These are phyloP conservation scores for Peromyscus melanophrys DNA, from an alignment of 2,797 vertebrate species.

Conservation along the genomic window DNA sequence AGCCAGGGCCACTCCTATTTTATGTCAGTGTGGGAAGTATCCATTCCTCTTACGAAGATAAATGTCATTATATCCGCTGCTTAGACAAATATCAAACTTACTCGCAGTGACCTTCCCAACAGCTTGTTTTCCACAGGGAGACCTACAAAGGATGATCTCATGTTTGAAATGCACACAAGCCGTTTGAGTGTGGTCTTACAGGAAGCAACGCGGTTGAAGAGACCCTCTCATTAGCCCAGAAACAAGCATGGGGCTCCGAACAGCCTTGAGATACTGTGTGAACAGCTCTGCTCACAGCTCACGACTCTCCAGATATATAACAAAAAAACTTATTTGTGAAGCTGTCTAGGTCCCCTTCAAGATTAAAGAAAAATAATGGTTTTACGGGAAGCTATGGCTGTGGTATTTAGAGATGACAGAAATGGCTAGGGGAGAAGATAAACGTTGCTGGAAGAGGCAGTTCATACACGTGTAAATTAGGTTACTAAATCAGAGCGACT, in stretches of 20 bases:
- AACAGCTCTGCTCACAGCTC: background rate
- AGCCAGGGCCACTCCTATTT: conserved; percentile 86
- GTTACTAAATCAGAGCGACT: conserved; percentile 86
- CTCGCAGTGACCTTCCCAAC: conserved; percentile 79
- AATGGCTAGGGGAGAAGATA: conserved; percentile 82
- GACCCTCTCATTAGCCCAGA: background rate
- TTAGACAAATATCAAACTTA: conserved; percentile 82
- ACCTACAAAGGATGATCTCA: conserved; percentile 59
- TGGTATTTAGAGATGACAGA: conserved; percentile 85
- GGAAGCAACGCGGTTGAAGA: conserved; percentile 34
- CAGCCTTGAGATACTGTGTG: background rate
- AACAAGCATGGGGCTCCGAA: background rate
- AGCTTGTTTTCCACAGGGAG: conserved; percentile 37
- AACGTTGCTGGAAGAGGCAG: conserved; percentile 82
- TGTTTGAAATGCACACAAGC: conserved; percentile 71
- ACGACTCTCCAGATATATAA: background rate
- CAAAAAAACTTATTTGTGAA: conserved; percentile 63
- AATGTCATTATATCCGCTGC: conserved; percentile 86
- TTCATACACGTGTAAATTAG: conserved; percentile 85
- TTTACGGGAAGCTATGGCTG: conserved; percentile 71
- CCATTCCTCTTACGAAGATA: conserved; percentile 89
- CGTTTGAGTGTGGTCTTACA: background rate
- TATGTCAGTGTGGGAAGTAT: conserved; percentile 91
- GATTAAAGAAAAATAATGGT: conserved; percentile 80
- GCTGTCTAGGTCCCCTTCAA: conserved; percentile 71